A percentile compares a stretch with the other conserved stretches of the same genome.
These are phyloP conservation scores for Bicyclus anynana DNA, from an alignment of 1,140 invertebrate species.

Conservation along the genomic window DNA sequence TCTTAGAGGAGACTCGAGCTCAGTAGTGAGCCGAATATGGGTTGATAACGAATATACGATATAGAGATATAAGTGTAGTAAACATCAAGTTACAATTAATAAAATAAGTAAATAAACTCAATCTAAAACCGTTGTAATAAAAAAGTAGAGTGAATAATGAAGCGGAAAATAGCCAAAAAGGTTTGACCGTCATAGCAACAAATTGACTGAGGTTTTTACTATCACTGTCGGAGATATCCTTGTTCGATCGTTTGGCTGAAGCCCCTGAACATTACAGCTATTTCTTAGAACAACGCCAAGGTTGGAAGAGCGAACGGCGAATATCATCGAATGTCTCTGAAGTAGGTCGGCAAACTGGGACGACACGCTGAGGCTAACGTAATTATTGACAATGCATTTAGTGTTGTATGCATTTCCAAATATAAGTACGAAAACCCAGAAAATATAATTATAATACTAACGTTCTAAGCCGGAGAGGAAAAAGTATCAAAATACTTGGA, in stretches of 20 bases:
- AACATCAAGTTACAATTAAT: no score
- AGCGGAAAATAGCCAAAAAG: background rate
- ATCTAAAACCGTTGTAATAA: background rate
- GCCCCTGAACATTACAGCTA: constrained; percentile 29
- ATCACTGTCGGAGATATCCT: background rate
- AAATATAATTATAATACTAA: no score
- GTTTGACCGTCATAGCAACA: background rate
- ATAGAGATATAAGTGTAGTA: no score
- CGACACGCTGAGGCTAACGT: constrained; percentile 42
- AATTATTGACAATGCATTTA: no score
- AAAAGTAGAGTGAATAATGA: background rate
- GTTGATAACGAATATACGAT: no score
- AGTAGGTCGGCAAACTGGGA: constrained; percentile 46
- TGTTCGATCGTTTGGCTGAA: constrained; percentile 21
- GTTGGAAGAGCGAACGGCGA: constrained; percentile 36
- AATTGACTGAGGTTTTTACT: background rate
- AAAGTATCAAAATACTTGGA: no score
- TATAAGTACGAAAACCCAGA: no score
- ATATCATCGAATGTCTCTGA: constrained; percentile 28
- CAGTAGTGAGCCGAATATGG: no score
- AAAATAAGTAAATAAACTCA: no score
- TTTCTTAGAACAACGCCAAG: constrained; percentile 46
- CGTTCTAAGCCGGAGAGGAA: no score
- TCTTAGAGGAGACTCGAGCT: no score
- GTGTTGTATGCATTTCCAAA: no score